A percentile compares a stretch with the other conserved stretches of the same genome.
These are phyloP conservation scores for Prorops nasuta DNA, from an alignment of 1,140 invertebrate species.

Conservation along the genomic window DNA sequence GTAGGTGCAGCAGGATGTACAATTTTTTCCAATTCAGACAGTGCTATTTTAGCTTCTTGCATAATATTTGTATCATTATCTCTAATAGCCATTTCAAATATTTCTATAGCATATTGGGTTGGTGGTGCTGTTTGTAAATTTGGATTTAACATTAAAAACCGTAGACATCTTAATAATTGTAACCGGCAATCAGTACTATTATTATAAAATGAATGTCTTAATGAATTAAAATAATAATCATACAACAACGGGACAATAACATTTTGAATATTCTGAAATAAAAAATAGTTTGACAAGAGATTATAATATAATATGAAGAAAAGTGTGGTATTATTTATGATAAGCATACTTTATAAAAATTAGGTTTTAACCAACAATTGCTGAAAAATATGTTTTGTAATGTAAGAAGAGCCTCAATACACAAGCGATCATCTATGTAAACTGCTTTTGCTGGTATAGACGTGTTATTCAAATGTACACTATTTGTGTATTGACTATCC, in stretches of 20 bases:
- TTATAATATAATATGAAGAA: conserved; percentile 1
- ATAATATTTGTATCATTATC: conserved; percentile 30
- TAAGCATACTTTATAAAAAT: conserved; percentile 34
- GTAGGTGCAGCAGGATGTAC: conserved; percentile 37
- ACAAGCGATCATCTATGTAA: conserved; percentile 28
- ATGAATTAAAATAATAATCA: conserved; percentile 29
- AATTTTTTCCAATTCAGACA: conserved; percentile 39
- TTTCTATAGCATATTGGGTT: conserved; percentile 33
- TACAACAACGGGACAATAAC: conserved; percentile 28
- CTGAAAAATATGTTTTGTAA: conserved; percentile 39
- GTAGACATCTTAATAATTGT: conserved; percentile 32
- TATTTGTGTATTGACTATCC: conserved; percentile 34
- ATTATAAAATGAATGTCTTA: conserved; percentile 31
- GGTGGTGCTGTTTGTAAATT: conserved; percentile 29
- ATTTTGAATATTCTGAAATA: conserved; percentile 33
- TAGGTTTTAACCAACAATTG: conserved; percentile 24
- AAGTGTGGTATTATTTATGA: too few relatives aligned
- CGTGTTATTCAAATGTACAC: conserved; percentile 17
- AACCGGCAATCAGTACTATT: conserved; percentile 31
- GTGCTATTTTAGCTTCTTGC: conserved; percentile 31
- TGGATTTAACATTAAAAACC: conserved; percentile 33
- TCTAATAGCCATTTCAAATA: conserved; percentile 36
- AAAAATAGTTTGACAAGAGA: not conserved
- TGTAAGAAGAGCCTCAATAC: conserved; percentile 25
- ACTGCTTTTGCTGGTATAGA: not conserved